These are phyloP conservation scores for Petrolisthes cinctipes DNA, from an alignment of 2,888 invertebrate species.

Conservation along the genomic window DNA sequence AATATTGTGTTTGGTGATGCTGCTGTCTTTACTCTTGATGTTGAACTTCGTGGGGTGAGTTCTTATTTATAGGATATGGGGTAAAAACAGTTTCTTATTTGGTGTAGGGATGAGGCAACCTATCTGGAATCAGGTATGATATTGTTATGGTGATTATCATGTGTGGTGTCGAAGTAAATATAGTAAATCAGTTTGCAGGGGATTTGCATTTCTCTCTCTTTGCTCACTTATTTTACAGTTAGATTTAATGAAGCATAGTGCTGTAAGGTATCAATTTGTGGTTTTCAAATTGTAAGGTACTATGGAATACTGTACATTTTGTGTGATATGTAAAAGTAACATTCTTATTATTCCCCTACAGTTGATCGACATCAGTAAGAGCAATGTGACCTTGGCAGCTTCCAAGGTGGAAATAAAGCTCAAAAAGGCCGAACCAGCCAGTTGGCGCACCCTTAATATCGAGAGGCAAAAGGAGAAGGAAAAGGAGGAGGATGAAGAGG, in stretches of 20 bases:
- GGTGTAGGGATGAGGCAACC: neutral
- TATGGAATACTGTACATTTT: no score
- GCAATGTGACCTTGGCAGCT: conserved; percentile 83
- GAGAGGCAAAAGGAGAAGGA: conserved; percentile 70
- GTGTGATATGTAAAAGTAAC: no score
- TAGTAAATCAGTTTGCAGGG: neutral
- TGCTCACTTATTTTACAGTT: no score
- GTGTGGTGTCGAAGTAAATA: neutral
- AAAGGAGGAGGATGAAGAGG: conserved; percentile 37
- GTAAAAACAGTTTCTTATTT: neutral
- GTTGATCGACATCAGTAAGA: conserved; percentile 81
- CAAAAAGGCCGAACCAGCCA: conserved; percentile 85
- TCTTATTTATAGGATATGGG: neutral
- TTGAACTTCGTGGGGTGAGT: conserved; percentile 65
- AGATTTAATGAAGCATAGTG: no score
- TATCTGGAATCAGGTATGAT: neutral
- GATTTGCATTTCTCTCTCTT: no score
- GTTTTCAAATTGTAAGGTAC: no score
- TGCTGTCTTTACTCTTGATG: conserved; percentile 63
- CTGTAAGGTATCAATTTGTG: no score
- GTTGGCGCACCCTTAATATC: conserved; percentile 84
- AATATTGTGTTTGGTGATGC: conserved; percentile 71
- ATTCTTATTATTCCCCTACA: conserved; percentile 69
- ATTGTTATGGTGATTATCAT: neutral
- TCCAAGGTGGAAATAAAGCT: conserved; percentile 94